Conservation (phyloP, 1,140 invertebrate species). For the Portunus trituberculatus region DNA sequence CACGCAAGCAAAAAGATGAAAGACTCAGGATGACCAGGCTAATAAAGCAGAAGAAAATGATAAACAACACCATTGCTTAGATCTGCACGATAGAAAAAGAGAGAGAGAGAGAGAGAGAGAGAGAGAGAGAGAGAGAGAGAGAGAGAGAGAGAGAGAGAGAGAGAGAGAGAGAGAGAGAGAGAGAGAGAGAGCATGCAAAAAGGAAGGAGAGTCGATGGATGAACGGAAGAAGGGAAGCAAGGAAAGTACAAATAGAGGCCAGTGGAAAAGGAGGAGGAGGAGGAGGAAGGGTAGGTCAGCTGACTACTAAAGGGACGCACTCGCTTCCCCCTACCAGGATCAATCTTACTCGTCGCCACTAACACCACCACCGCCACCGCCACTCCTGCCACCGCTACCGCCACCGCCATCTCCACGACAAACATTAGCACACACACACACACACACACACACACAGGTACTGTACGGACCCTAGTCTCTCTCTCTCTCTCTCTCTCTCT, state of each 20-base stretch:
- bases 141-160: not conserved
- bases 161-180: not conserved
- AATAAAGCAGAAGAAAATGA: not conserved
- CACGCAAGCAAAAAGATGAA: not conserved
- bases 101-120: not conserved
- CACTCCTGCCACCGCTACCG: not conserved
- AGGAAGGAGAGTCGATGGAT: not conserved
- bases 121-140: not conserved
- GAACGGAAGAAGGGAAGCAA: not conserved
- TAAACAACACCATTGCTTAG: not conserved
- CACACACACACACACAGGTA: not conserved
- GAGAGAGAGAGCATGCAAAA: not conserved
- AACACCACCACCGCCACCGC: not conserved
- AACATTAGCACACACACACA: not conserved
- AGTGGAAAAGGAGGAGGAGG: not conserved
- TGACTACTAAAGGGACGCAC: constrained; percentile 20
- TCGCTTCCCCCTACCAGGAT: constrained; percentile 9
- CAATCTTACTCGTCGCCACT: constrained; percentile 11
- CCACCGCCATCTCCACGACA: not conserved
- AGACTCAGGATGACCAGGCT: not conserved
- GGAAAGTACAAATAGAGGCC: not conserved
- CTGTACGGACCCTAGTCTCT: no score
- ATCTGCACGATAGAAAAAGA: not conserved
- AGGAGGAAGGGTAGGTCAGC: not conserved
- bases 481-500: no score